These are phyloP conservation scores for Drosophila formosana DNA, from an alignment of 2,888 invertebrate species.

Conservation along the genomic window DNA sequence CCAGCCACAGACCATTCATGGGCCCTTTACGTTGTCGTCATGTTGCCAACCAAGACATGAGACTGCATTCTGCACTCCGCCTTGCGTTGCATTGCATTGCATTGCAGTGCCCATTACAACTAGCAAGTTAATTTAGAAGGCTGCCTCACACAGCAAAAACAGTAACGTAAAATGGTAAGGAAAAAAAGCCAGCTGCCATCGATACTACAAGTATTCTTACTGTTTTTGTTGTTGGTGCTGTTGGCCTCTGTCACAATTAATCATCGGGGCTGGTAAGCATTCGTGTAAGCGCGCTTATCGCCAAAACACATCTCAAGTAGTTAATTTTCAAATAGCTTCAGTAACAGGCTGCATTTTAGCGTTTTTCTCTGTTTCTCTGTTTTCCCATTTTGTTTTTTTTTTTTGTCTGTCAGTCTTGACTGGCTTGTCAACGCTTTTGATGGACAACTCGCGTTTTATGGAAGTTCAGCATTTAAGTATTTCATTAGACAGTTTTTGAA, in stretches of 20 bases:
- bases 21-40: constrained; percentile 75
- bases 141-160: constrained; percentile 50
- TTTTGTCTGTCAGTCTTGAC: constrained; percentile 18
- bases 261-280: constrained; percentile 77
- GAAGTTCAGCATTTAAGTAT: constrained; percentile 51
- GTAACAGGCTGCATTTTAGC: constrained; percentile 65
- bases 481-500: constrained; percentile 57
- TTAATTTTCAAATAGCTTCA: constrained; percentile 75
- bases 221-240: constrained; percentile 22
- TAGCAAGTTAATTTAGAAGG: constrained; percentile 82
- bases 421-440: constrained; percentile 68
- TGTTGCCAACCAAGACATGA: constrained; percentile 72
- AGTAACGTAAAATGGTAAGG: constrained; percentile 6
- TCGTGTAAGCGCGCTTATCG: constrained; percentile 78
- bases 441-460: constrained; percentile 63
- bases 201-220: constrained; percentile 53
- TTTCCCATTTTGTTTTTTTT: constrained; percentile 3
- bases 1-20: constrained; percentile 9
- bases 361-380: constrained; percentile 26
- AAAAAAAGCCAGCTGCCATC: constrained; percentile 66
- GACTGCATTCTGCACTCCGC: constrained; percentile 50
- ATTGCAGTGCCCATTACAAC: constrained; percentile 52
- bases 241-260: constrained; percentile 63
- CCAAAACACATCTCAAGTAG: constrained; percentile 75
- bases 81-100: constrained; percentile 46